These are phyloP conservation scores for Trichomalopsis sarcophagae DNA, from an alignment of 1,140 invertebrate genomes.

Conservation along the genomic window DNA sequence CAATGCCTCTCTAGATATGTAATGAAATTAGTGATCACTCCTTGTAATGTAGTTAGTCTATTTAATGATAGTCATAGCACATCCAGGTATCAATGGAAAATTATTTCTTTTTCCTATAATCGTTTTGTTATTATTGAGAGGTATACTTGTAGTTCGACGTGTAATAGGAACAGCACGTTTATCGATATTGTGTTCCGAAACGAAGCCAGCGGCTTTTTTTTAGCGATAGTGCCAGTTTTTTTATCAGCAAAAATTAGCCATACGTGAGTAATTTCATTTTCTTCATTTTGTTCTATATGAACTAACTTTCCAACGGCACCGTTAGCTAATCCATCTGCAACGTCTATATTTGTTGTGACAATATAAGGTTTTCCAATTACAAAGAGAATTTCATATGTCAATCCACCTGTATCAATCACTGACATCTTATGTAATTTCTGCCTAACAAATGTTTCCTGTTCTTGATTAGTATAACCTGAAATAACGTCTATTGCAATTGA, in stretches of 20 bases:
- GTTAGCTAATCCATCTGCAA: slow-evolving; percentile 65
- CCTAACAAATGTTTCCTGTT: slow-evolving; percentile 12
- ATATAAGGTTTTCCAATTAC: slow-evolving; percentile 62
- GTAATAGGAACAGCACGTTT: slow-evolving; percentile 51
- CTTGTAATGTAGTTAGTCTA: no score
- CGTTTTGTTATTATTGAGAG: slow-evolving; percentile 59
- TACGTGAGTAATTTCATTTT: slow-evolving; percentile 43
- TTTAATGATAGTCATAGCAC: no score
- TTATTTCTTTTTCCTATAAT: slow-evolving; percentile 61
- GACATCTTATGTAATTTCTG: no score
- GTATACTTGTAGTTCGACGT: slow-evolving; percentile 59
- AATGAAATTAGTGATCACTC: no score
- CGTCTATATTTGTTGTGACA: slow-evolving; percentile 66
- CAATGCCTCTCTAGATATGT: no score
- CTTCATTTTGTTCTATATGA: slow-evolving; percentile 61
- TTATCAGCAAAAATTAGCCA: no score
- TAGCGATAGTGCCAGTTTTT: slow-evolving; percentile 45
- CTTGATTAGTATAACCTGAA: not conserved
- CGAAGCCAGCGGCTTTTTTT: slow-evolving; percentile 52
- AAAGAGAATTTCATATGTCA: slow-evolving; percentile 64
- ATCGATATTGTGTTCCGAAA: slow-evolving; percentile 45
- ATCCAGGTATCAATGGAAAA: slow-evolving; percentile 32
- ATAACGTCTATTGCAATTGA: slow-evolving; percentile 32
- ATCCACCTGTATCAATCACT: slow-evolving; percentile 50
- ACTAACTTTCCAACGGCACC: slow-evolving; percentile 63